These are phyloP conservation scores for Ormyrus thymus DNA, from an alignment of 2,888 invertebrate genomes.

Conservation along the genomic window DNA sequence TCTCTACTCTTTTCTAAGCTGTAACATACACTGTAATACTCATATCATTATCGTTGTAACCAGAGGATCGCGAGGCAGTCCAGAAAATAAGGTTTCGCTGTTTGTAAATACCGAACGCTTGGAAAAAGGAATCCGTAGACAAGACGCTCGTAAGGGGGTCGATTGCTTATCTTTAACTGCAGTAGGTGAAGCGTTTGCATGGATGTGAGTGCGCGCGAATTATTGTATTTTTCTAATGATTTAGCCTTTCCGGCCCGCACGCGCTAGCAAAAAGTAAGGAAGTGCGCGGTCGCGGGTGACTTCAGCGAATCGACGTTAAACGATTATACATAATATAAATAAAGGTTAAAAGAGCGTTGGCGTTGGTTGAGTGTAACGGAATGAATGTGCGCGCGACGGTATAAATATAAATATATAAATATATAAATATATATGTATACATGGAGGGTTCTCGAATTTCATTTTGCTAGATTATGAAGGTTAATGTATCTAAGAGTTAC, in stretches of 20 bases:
- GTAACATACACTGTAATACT: constrained; percentile 10
- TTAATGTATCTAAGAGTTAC: constrained; percentile 72
- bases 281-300: constrained; percentile 45
- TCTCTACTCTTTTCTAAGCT: background rate
- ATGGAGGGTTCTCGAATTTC: constrained; percentile 58
- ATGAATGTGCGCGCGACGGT: constrained; percentile 44
- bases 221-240: constrained; percentile 73
- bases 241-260: constrained; percentile 61
- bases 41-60: constrained; percentile 25
- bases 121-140: constrained; percentile 3
- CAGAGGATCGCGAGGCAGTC: constrained; percentile 17
- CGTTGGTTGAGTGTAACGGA: constrained; percentile 4
- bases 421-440: constrained; percentile 59
- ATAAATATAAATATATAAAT: constrained; percentile 55
- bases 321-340: constrained; percentile 60
- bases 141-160: constrained; percentile 2
- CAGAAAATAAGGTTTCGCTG: constrained; percentile 24
- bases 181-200: background rate
- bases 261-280: background rate
- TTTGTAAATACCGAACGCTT: constrained; percentile 44
- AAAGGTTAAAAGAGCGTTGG: background rate
- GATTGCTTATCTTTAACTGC: background rate
- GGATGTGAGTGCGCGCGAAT: constrained; percentile 62
- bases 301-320: constrained; percentile 58
- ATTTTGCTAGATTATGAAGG: constrained; percentile 61